Base-by-base conservation (phyloP, 1,140 invertebrate genomes). In the Drosophila sp. region DNA sequence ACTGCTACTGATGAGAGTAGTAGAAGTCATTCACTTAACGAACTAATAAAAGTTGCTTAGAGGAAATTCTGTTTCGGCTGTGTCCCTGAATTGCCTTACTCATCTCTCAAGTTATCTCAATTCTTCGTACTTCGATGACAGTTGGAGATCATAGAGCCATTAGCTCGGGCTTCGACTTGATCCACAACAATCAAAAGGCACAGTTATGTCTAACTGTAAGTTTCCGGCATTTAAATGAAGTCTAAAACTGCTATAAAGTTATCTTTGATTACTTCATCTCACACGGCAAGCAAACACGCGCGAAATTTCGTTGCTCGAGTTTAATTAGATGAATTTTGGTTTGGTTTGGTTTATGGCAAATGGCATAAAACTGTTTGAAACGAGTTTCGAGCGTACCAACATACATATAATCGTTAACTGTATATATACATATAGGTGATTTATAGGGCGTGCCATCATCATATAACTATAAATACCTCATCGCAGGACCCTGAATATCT, bases 191-290 rank as follows among this genome's bases (percentile, higher is more conserved):
- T 66, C 63, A 38, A 25, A 44, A 8, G 30, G 23, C 29, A 44
- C 40, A 23, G 60, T 50, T 38, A 38, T 50, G 23, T 25, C 58
- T 75, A 50, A 69, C 64, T 70, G 72, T 79, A 70, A 79, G 70
- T 84, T 84, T 84, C 83, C 83, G 83, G 84, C 83, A 74, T 72
- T 77, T 69, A 80, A 80, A 80, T 84, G 57, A 74, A 66, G 62
- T 65, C 60, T 60, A 65, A 76, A 44, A 23, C 47, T 76, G 57
- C 60, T 40, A 65, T 80, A 54, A 72, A 87, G 73, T 89, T 44
- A 68, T 57, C 50, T 84, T 58, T 50, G 84, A 86, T 86, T 86
- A 89, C 83, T 86, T 86, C 83, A 86, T 89, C 76, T 50, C 23
- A 50, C 8, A 50, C 23, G 44, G 7, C 23, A 25, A 54, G 44